Evolutionary conservation across 2,797 vertebrate genomes (phyloP).

Genomic region (Nannoperca australis): DNA sequence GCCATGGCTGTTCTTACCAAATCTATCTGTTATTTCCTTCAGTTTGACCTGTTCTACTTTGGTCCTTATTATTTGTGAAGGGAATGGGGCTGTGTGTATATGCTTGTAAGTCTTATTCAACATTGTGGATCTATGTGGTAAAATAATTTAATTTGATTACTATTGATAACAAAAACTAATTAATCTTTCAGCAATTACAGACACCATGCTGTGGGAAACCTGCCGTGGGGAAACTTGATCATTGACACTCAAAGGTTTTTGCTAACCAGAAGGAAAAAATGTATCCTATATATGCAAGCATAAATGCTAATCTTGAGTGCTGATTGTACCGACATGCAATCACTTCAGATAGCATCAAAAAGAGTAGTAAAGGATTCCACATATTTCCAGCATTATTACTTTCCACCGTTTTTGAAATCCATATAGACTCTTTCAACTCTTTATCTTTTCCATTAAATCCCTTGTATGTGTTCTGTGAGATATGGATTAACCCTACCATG

Average conservation of each 20-base stretch:
- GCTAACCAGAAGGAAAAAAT: neutral
- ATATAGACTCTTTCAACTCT: neutral
- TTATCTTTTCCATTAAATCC: slow-evolving; percentile 52
- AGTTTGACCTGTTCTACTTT: neutral
- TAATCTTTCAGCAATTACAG: neutral
- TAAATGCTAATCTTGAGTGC: neutral
- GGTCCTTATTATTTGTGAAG: neutral
- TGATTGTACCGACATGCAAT: neutral
- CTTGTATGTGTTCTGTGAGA: slow-evolving; percentile 28
- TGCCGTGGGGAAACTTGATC: neutral
- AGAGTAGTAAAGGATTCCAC: neutral
- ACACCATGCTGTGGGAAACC: neutral
- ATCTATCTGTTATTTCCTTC: neutral
- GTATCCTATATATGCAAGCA: neutral
- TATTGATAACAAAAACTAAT: neutral
- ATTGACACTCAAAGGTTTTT: neutral
- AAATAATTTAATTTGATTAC: neutral
- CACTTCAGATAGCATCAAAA: neutral
- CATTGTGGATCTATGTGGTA: neutral
- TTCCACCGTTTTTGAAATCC: neutral
- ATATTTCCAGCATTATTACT: neutral
- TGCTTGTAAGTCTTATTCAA: neutral
- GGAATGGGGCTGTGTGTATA: neutral
- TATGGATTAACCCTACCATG: slow-evolving; percentile 29
- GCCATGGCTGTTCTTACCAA: no score